Conservation (phyloP, 2,888 invertebrate genomes). For the Abrostola triplasia region DNA sequence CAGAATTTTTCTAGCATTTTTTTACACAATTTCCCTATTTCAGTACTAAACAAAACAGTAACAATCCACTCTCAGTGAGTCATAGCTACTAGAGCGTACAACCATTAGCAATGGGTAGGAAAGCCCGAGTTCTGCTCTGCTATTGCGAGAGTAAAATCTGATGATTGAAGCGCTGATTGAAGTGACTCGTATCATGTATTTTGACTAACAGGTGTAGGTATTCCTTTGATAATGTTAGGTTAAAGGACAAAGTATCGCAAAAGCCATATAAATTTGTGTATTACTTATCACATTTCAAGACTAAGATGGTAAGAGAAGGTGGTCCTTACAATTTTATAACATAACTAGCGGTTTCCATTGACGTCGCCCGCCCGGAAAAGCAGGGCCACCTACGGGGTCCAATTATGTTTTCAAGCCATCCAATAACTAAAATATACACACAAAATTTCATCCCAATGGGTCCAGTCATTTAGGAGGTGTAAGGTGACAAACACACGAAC, state of each 20-base stretch:
- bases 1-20: background rate
- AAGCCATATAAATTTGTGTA: background rate
- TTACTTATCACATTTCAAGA: no score
- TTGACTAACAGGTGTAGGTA: no score
- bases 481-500: no score
- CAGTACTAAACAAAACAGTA: constrained; percentile 22
- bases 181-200: background rate
- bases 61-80: constrained; percentile 42
- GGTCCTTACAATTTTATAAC: no score
- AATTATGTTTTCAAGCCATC: no score
- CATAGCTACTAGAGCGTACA: constrained; percentile 49
- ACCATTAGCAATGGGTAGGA: constrained; percentile 39
- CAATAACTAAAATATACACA: no score
- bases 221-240: background rate
- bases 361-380: no score
- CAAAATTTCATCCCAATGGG: no score
- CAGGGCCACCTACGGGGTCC: no score
- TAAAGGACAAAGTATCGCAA: background rate
- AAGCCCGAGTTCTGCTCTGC: constrained; percentile 13
- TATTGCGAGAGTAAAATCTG: constrained; percentile 41
- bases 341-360: no score
- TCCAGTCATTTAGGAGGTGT: no score
- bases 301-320: no score
- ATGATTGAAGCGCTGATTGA: background rate
- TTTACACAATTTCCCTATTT: background rate